Conservation (phyloP, 53 echinoderm and acorn worm genomes). For the Mesocentrotus franciscanus region DNA sequence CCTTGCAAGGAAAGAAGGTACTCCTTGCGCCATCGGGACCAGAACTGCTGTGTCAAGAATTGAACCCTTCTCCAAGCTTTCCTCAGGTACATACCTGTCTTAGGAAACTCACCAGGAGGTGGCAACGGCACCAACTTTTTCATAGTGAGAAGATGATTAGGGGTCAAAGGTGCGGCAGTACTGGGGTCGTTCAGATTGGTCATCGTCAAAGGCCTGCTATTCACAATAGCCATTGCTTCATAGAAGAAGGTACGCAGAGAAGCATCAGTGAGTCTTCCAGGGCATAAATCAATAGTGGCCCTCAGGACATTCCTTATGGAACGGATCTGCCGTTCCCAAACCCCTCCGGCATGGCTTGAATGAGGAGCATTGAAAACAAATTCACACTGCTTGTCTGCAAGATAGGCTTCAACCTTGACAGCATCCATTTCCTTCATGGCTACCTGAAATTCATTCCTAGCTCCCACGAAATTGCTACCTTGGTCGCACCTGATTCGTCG, state of each 20-base stretch:
- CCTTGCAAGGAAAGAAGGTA: constrained; percentile 41
- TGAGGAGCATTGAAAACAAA: too few relatives aligned
- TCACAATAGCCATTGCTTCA: constrained; percentile 69
- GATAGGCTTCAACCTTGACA: too few relatives aligned
- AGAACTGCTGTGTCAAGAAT: constrained; percentile 66
- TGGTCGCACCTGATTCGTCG: constrained; percentile 67
- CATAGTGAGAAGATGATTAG: constrained; percentile 73
- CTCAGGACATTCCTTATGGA: background rate
- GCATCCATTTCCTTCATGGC: too few relatives aligned
- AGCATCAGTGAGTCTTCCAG: too few relatives aligned
- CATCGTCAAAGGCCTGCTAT: constrained; percentile 54
- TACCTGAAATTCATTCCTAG: constrained; percentile 62
- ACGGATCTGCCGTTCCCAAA: too few relatives aligned
- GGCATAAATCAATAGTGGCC: background rate
- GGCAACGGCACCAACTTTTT: constrained; percentile 59
- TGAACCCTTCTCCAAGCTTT: constrained; percentile 73
- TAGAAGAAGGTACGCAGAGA: constrained; percentile 63
- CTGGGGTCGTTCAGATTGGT: constrained; percentile 23
- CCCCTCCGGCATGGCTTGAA: too few relatives aligned
- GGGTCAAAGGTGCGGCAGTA: constrained; percentile 58
- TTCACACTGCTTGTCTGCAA: too few relatives aligned
- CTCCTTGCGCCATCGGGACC: constrained; percentile 42
- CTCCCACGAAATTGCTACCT: constrained; percentile 72
- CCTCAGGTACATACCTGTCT: constrained; percentile 58
- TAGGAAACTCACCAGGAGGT: constrained; percentile 66